Evolutionary conservation across 2,888 invertebrate species (phyloP).

Genomic region (Hemicrepidius hirtus): DNA sequence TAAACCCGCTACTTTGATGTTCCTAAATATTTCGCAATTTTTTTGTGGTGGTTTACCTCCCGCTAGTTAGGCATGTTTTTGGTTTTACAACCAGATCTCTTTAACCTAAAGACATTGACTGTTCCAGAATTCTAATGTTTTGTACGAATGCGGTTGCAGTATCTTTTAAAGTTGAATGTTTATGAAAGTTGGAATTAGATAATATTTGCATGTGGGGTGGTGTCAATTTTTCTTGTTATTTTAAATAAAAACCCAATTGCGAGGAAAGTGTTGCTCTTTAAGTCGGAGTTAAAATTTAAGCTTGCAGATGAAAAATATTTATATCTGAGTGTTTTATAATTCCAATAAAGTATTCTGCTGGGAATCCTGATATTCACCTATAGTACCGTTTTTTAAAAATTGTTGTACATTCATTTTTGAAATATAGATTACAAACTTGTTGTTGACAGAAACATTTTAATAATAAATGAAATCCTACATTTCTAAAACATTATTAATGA

Average conservation of each 20-base stretch:
- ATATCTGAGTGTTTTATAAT: background rate
- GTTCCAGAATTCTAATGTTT: no score
- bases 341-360: background rate
- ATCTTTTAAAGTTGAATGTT: no score
- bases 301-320: background rate
- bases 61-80: background rate
- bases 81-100: no score
- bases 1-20: slow-evolving; percentile 33
- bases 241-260: slow-evolving; percentile 6
- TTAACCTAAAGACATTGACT: no score
- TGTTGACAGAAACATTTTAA: slow-evolving; percentile 49
- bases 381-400: background rate
- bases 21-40: slow-evolving; percentile 38
- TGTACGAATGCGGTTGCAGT: no score
- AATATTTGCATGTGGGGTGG: no score
- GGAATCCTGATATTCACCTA: background rate
- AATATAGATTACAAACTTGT: slow-evolving; percentile 38
- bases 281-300: background rate
- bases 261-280: background rate
- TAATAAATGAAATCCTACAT: slow-evolving; percentile 51
- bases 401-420: slow-evolving; percentile 36
- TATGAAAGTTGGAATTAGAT: no score
- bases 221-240: no score
- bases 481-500: slow-evolving; percentile 51
- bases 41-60: background rate